Evolutionary conservation across 1,140 invertebrate species (phyloP), one percentile per base, ranked within the genome.

Genomic region (Condylostylus longicornis): DNA sequence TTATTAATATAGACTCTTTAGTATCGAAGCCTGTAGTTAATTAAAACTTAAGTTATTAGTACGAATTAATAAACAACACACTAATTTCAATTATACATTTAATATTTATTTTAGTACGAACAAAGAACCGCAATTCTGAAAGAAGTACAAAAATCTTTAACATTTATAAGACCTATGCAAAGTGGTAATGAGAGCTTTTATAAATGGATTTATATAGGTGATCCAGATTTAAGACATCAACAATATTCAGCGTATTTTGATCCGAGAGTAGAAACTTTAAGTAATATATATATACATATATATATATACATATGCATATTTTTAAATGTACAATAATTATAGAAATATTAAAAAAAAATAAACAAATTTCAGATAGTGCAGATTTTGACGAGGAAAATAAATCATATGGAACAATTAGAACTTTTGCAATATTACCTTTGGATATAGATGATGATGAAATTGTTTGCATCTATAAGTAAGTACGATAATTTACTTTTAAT

Each of bases 171-270:
- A 27, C 54, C 54, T 0, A 50, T 47, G 41, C 45, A 45, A 0
- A 35, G 50, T 15, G 58, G 55, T 55, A 36, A 42, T 35, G 56
- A 58, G 32, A 52, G 38, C 36, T n/a, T n/a, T n/a, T 57, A 59
- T 35, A 51, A 45, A 20, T 59, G 56, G 56, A 46, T 49, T 2
- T 36, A 37, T n/a, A 53, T 59, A 5, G 56, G 56, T 0, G 50
- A 53, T 18, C 21, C 45, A 9, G 28, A 46, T 3, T 31, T 46
- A 7, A 31, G 49, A 13, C 53, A 56, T 23, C 45, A 53, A 19
- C 50, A 58, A 9, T 59, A 53, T 31, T 48, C 56, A 3, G 56
- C 56, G 2, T 59, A 57, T 32, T 58, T 59, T 19, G 56, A 59
- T 54, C 23, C 34, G 6, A 39, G 56, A 15, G 48, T 49, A 18